Evolutionary conservation across 1,140 invertebrate species (phyloP).

Genomic region (Lepidurus arcticus): DNA sequence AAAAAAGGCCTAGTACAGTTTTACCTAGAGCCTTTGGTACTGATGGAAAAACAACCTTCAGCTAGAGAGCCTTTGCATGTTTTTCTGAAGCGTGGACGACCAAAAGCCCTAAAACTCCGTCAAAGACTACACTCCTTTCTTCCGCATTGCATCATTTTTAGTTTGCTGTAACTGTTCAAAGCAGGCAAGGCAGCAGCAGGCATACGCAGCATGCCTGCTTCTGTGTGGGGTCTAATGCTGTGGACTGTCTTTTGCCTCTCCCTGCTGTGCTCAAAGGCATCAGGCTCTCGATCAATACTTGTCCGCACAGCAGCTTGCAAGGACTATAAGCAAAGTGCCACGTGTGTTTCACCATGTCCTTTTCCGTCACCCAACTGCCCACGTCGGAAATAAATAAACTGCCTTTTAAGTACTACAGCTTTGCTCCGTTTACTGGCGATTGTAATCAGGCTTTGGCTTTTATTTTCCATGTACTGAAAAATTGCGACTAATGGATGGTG

Average conservation of each 20-base stretch:
- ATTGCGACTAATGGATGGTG: not conserved
- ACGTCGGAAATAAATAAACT: not conserved
- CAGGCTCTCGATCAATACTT: conserved; percentile 3
- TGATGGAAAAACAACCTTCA: not conserved
- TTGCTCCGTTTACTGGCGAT: too few species aligned
- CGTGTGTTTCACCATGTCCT: not conserved
- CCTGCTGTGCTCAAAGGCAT: not conserved
- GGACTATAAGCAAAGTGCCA: not conserved
- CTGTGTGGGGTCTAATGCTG: not conserved
- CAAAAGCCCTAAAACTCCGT: not conserved
- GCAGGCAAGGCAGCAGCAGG: not conserved
- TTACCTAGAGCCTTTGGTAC: not conserved
- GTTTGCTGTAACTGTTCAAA: not conserved
- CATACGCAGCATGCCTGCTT: not conserved
- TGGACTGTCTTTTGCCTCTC: not conserved
- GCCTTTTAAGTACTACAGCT: too few species aligned
- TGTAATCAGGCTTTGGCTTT: too few species aligned
- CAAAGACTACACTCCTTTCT: not conserved
- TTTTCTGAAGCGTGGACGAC: not conserved
- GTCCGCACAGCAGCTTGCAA: not conserved
- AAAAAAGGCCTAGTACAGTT: not conserved
- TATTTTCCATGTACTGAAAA: not conserved
- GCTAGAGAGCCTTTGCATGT: conserved; percentile 4
- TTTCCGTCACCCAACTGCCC: not conserved
- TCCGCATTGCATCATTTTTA: conserved; percentile 9